These are phyloP conservation scores for Gonatopus flavifemur DNA, from an alignment of 1,140 invertebrate species.

Conservation along the genomic window DNA sequence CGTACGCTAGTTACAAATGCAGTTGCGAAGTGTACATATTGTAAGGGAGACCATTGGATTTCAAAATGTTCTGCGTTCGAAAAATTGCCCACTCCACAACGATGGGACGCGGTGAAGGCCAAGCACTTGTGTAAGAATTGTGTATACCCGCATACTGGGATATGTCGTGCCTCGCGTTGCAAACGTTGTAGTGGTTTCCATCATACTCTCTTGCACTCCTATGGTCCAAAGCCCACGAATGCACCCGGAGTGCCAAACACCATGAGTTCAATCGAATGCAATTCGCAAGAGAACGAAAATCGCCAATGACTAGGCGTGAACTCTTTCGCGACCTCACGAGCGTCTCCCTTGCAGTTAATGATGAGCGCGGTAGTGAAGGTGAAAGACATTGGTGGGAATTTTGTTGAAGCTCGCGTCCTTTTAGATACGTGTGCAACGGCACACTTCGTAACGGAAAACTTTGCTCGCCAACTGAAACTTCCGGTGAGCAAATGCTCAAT, in stretches of 20 bases:
- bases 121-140: conserved; percentile 3
- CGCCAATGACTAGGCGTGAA: background rate
- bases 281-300: background rate
- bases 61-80: conserved; percentile 5
- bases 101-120: conserved; percentile 4
- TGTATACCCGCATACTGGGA: background rate
- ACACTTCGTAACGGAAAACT: conserved; percentile 17
- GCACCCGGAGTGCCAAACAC: background rate
- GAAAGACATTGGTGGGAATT: background rate
- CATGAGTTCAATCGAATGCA: background rate
- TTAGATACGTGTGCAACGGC: conserved; percentile 15
- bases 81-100: conserved; percentile 3
- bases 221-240: background rate
- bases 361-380: background rate
- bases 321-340: background rate
- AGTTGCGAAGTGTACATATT: background rate
- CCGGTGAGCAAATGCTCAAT: background rate
- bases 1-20: conserved; percentile 6
- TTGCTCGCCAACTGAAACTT: conserved; percentile 2
- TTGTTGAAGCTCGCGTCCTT: background rate
- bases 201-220: background rate
- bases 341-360: background rate
- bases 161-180: background rate
- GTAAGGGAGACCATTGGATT: conserved; percentile 4
- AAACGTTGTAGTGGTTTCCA: background rate